Percentiles rank a stretch among this genome's conserved stretches.
phyloP scores from a whole-genome alignment of 2,888 invertebrate species.

The Drosophila planitibia region DNA sequence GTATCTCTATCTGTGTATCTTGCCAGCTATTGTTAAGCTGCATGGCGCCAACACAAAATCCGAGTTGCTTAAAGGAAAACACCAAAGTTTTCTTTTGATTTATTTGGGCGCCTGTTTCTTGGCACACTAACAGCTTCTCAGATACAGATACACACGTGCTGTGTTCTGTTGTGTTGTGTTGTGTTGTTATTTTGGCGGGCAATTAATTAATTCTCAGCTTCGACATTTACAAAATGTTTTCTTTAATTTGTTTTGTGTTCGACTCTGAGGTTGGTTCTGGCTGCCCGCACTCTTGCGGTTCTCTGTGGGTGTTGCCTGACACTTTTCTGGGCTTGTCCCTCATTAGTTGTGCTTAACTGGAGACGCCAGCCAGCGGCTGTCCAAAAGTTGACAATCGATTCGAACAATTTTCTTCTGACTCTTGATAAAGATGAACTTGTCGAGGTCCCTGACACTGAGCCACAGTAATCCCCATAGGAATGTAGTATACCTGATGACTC shows the following conservation, averaged over 20 bases:
- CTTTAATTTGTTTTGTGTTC: slow-evolving; percentile 70
- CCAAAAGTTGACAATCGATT: slow-evolving; percentile 42
- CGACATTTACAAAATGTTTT: slow-evolving; percentile 82
- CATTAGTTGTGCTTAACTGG: slow-evolving; percentile 77
- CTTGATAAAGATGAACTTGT: slow-evolving; percentile 44
- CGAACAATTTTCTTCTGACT: slow-evolving; percentile 16
- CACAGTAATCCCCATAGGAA: slow-evolving; percentile 43
- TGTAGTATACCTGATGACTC: slow-evolving; percentile 14
- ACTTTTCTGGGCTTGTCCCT: slow-evolving; percentile 76
- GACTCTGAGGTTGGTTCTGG: slow-evolving; percentile 11
- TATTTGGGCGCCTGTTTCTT: slow-evolving; percentile 70
- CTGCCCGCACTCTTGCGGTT: slow-evolving; percentile 26
- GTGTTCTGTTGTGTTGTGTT: slow-evolving; percentile 45
- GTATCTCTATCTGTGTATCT: slow-evolving; percentile 35
- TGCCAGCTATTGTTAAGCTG: slow-evolving; percentile 59
- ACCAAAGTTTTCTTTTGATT: slow-evolving; percentile 59
- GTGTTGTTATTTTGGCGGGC: slow-evolving; percentile 44
- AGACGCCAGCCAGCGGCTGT: slow-evolving; percentile 34
- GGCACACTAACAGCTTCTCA: slow-evolving; percentile 25
- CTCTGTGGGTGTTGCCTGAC: slow-evolving; percentile 76
- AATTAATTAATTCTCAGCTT: slow-evolving; percentile 72
- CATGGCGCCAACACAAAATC: slow-evolving; percentile 61
- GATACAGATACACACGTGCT: slow-evolving; percentile 42
- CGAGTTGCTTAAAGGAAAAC: slow-evolving; percentile 36
- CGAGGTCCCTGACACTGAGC: slow-evolving; percentile 21